phyloP scores from a whole-genome alignment of 2,797 vertebrate genomes.

The Zalophus californianus region DNA sequence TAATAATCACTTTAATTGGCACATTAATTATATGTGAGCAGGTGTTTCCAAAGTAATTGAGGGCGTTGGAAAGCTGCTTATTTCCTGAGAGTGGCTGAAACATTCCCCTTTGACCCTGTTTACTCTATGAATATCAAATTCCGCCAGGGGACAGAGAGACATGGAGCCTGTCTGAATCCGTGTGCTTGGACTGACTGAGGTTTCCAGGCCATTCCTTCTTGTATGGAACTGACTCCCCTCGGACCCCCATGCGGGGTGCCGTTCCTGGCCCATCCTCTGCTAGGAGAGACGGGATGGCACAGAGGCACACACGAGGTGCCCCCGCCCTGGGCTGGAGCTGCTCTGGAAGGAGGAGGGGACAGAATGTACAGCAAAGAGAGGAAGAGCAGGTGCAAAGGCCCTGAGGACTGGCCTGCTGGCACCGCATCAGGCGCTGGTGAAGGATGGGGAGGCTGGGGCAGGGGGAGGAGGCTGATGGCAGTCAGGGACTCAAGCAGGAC shows the following conservation, averaged over 20 bases:
- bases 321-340: neutral
- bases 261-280: fast-evolving
- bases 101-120: constrained; percentile 70
- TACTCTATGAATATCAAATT: constrained; percentile 24
- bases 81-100: constrained; percentile 77
- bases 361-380: neutral
- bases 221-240: fast-evolving
- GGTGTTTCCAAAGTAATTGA: constrained; percentile 78
- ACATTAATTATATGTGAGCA: constrained; percentile 80
- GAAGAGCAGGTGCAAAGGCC: neutral
- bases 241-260: fast-evolving
- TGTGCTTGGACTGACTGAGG: neutral
- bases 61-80: constrained; percentile 79
- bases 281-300: neutral
- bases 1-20: constrained; percentile 81
- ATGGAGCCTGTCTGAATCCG: neutral
- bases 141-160: neutral
- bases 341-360: neutral
- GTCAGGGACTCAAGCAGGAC: fast-evolving
- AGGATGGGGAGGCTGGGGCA: neutral
- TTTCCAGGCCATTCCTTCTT: fast-evolving
- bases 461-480: neutral
- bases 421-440: fast-evolving
- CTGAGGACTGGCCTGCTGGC: fast-evolving
- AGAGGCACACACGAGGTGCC: fast-evolving